Base-by-base conservation (phyloP, 2,797 vertebrate genomes). In the Borostomias antarcticus region DNA sequence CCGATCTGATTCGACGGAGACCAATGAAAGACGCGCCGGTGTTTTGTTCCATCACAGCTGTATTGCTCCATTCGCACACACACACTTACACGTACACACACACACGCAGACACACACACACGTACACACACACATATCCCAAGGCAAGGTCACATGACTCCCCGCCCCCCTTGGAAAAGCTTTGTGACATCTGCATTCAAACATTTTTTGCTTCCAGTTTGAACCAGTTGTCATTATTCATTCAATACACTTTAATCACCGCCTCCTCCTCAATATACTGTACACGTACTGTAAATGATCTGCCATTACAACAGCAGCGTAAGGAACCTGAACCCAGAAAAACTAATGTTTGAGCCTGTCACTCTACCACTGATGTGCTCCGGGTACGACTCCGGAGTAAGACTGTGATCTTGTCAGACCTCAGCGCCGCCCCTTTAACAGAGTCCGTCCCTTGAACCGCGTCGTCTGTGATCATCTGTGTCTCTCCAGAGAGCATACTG, bases 111-210 rank as follows among this genome's bases (percentile, higher is more conserved):
- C n/a, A n/a, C n/a, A n/a, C n/a, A n/a, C 89, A 89, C 91, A 92
- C 87, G 76, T 67, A 61, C 65, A 76, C 71, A 77, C 86, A 81
- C 83, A 85, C 88, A 85, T 86, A 81, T 80, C 84, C 81, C 80
- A 72, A 84, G 84, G 80, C 83, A 85, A 83, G 88, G 82, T 77
- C 88, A 80, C 83, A 84, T 87, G 87, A 85, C 86, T 71, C 80
- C 66, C 74, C 79, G 70, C 69, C 64, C 61, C 68, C 79, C 87
- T 85, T 82, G 71, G 62, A 87, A 88, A 89, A 89, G 89, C 89
- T 89, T 91, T 93, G 89, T 92, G 89, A 91, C 91, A 93, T 92
- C 91, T 92, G 89, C 88, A 91, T 87, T 86, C 89, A 87, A 85
- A 35, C 87, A 86, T 86, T 91, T 88, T 87, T 82, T 80, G 80